Evolutionary conservation across 2,113 vertebrate genomes (phyloP).

Genomic region (Macrotus californicus): DNA sequence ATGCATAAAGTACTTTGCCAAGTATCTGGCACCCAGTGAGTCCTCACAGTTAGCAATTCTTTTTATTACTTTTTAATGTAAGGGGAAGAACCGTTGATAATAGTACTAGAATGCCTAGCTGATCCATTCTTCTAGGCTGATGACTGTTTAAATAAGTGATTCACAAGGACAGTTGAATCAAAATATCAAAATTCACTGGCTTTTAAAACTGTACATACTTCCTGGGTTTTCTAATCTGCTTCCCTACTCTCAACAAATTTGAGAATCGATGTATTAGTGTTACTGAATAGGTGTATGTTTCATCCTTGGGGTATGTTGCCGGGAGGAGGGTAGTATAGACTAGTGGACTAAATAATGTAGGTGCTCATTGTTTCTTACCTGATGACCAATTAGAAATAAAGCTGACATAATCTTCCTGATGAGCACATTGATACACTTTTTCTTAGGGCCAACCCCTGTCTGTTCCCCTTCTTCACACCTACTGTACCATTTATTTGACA

Average conservation of each 20-base stretch:
- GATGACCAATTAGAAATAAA: background rate
- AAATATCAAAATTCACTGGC: background rate
- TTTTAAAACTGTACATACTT: background rate
- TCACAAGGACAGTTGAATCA: slow-evolving; percentile 15
- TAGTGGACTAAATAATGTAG: background rate
- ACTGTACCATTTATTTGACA: background rate
- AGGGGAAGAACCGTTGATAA: background rate
- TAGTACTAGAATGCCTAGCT: background rate
- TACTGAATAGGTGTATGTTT: background rate
- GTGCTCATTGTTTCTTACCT: background rate
- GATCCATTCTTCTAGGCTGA: background rate
- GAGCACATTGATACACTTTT: background rate
- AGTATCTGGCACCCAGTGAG: background rate
- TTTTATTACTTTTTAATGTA: background rate
- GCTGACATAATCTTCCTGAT: background rate
- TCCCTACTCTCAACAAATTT: background rate
- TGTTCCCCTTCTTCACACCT: background rate
- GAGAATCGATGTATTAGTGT: background rate
- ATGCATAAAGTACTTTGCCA: background rate
- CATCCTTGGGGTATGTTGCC: background rate
- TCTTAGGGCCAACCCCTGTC: background rate
- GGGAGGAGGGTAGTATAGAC: background rate
- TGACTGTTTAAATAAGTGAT: slow-evolving; percentile 15
- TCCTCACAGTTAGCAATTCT: background rate
- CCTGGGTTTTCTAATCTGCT: background rate